Evolutionary conservation across 2,113 vertebrate species (phyloP), one percentile per base, ranked within the genome.

Genomic region (Amphiprion ocellaris): DNA sequence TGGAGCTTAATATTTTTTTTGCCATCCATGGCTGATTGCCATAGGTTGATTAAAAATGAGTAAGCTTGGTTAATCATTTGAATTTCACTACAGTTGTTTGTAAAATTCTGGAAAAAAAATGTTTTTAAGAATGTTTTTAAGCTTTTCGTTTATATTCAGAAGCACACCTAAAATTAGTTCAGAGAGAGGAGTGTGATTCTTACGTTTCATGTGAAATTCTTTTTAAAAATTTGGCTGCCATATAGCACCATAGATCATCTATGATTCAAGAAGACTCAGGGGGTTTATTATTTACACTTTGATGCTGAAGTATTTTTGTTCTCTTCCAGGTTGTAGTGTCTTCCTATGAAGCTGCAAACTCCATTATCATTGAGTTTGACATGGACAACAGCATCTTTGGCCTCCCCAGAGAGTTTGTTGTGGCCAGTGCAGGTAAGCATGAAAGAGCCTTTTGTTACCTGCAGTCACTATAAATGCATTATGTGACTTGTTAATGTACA

Each of bases 351-450:
- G 95, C 96, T 5, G 97, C 98, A 33, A 94, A 68, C 68, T 93
- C 84, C 10, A 94, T 99, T 69, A 55, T 95, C 55, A 97, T 99
- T 46, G 94, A 96, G 49, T 98, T 99, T 87, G 96, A 98, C 86
- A 95, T 95, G 76, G 98, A 99, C 87, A 97, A 98, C 90, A 95
- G 92, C 74, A 95, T 99, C 86, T 97, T 99, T 84, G 98, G 97
- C 0, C 94, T 99, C 53, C 96, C 97, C 4, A 94, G 97, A 88
- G 96, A 97, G 91, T 95, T 99, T 78, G 97, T 99, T 78, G 96
- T 99, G 74, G 97, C 98, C 30, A 95, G 97, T 86, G 96, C 97
- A 96, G 98, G 98, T 98, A 95, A 90, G 86, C 14, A n/a, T 61
- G 1, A 19, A 30, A 55, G 12, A 0, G 5, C 1, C 14, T 56